Evolutionary conservation across 2,797 vertebrate species (phyloP), one percentile per base, ranked within the genome.

Genomic region (Galaxias olidus): DNA sequence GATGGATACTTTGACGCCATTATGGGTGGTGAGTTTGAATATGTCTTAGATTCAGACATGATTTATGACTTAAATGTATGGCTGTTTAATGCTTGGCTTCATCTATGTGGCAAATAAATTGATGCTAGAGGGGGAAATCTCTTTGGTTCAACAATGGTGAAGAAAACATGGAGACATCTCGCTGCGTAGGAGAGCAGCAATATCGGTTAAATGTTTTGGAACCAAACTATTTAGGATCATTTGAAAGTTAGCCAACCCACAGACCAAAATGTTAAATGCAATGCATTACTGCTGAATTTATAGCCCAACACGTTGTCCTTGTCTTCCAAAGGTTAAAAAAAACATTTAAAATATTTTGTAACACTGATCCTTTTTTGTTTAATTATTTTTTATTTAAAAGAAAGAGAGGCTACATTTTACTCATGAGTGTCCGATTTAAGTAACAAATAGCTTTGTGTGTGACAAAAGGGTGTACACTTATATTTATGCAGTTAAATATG

Each of bases 21-120:
- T 17, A 65, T 82, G 44, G 86, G 76, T 74, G 83, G 84, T 88
- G 68, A 77, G 77, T 79, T 48, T 13, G 11, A 72, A 49, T 42
- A 19, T 15, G 48, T 48, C 9, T 17, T 4, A n/a, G n/a, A n/a
- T n/a, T n/a, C n/a, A n/a, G n/a, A n/a, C n/a, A n/a, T n/a, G n/a
- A n/a, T n/a, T n/a, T n/a, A n/a, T n/a, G n/a, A n/a, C n/a, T n/a
- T n/a, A n/a, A n/a, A n/a, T n/a, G n/a, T n/a, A n/a, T n/a, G n/a
- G n/a, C n/a, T n/a, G n/a, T n/a, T n/a, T n/a, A n/a, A n/a, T n/a
- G n/a, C 41, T 46, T 46, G 56, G 56, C 45, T 45, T 46, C 10
- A 50, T 59, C 48, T 4, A 15, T 41, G 50, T 4, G 41, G 40
- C 54, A 56, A 55, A 65, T 54, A 58, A 47, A 61, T 49, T 61